Base-by-base conservation (phyloP, 2,797 vertebrate genomes). In the Rousettus madagascariensis region DNA sequence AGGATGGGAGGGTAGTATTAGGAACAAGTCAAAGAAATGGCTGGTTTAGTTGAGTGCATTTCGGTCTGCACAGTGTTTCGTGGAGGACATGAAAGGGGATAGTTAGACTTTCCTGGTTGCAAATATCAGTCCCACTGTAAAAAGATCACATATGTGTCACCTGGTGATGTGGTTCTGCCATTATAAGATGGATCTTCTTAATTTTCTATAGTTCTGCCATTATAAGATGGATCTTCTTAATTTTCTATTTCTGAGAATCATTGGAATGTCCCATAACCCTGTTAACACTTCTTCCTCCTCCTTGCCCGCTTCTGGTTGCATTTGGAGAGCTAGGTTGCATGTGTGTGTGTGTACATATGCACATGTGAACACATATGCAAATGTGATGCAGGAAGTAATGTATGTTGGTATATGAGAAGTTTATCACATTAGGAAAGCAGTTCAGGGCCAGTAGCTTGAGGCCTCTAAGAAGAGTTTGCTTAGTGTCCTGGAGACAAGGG, bases 341-440 rank as follows among this genome's bases (percentile, higher is more conserved):
- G 12, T 22, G 26, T 85, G 57, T 6, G 8, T 24, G 36, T 33
- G 33, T 26, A 7, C 4, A 30, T 5, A 2, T 28, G 8, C 1
- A 15, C 3, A 12, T 7, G 2, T 5, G 46, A 55, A n/a, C n/a
- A 5, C 6, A 7, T 2, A 11, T 28, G 12, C 38, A 65, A 38
- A 9, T 33, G 1, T 26, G 53, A 59, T n/a, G 19, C 20, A 30
- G 5, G 51, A 79, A n/a, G 28, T 22, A n/a, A 41, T 28, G n/a
- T 2, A 13, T 22, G 0, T 9, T 5, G 43, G 51, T 49, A 24
- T 12, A 19, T 17, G 53, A 63, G 41, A n/a, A 59, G 41, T 63
- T 72, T 68, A n/a, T 36, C 24, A 72, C 15, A 17, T 8, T 8
- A 75, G 49, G 84, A n/a, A 82, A 51, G 65, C 24, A 36, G 61